These are phyloP conservation scores for Marasmarcha lunaedactyla DNA, from an alignment of 2,888 invertebrate genomes.

Conservation along the genomic window DNA sequence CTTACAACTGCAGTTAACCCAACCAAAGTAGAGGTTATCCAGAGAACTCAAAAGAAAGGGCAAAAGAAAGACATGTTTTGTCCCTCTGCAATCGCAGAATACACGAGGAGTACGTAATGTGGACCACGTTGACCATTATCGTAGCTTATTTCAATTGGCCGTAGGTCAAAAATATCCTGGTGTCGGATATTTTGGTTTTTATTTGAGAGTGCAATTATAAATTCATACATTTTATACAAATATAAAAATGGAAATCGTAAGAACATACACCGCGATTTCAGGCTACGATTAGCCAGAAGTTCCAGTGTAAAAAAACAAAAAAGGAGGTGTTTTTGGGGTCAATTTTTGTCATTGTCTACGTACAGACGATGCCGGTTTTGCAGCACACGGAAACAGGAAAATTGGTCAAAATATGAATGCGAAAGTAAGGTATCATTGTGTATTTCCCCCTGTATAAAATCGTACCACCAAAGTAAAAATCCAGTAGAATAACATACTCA, in stretches of 20 bases:
- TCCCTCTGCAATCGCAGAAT: constrained; percentile 14
- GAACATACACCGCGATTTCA: constrained; percentile 15
- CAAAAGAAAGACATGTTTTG: constrained; percentile 13
- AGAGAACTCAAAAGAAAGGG: constrained; percentile 16
- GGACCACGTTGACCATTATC: constrained; percentile 12
- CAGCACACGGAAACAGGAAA: constrained; percentile 16
- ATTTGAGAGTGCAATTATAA: constrained; percentile 15
- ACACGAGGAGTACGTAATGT: constrained; percentile 14
- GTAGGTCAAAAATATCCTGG: constrained; percentile 13
- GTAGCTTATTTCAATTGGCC: constrained; percentile 13
- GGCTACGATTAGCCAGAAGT: constrained; percentile 11
- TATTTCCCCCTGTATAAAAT: constrained; percentile 13
- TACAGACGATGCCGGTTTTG: constrained; percentile 12
- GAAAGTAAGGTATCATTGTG: constrained; percentile 15
- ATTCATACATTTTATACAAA: constrained; percentile 11
- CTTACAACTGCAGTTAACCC: constrained; percentile 15
- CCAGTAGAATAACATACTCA: not conserved
- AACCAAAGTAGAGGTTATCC: constrained; percentile 12
- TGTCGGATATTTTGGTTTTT: constrained; percentile 15
- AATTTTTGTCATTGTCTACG: constrained; percentile 9
- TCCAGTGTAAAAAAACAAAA: constrained; percentile 13
- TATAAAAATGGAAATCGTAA: constrained; percentile 10
- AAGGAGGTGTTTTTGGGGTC: constrained; percentile 14
- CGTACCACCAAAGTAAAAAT: constrained; percentile 8
- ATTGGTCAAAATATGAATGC: constrained; percentile 15